phyloP scores from a whole-genome alignment of 2,113 vertebrate genomes.

The Todiramphus saurophagus region DNA sequence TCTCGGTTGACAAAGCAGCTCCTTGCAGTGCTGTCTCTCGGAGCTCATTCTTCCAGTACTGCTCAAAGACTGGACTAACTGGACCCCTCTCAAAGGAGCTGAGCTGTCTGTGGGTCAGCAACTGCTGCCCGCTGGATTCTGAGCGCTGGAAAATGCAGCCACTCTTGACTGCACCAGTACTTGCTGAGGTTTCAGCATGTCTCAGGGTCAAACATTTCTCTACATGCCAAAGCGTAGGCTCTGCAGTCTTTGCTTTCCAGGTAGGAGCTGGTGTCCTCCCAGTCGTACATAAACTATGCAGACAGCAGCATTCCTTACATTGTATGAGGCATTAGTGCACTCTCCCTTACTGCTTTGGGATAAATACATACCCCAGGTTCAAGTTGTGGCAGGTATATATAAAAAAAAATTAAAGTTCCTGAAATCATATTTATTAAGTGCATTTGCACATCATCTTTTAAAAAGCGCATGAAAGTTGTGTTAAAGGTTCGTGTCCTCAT shows the following conservation, averaged over 20 bases:
- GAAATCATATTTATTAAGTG: background rate
- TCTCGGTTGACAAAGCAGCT: accelerated
- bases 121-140: background rate
- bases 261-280: background rate
- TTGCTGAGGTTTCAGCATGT: background rate
- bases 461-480: background rate
- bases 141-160: background rate
- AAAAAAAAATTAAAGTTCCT: background rate
- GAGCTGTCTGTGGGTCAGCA: background rate
- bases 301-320: slow-evolving; percentile 55
- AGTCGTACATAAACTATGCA: background rate
- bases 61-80: background rate
- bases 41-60: background rate
- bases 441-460: background rate
- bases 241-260: slow-evolving; percentile 10
- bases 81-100: background rate
- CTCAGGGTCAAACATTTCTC: background rate
- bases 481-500: background rate
- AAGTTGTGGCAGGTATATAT: slow-evolving; percentile 27
- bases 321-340: background rate
- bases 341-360: background rate
- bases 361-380: slow-evolving; percentile 5
- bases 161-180: accelerated
- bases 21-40: accelerated
- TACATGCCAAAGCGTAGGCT: background rate